These are phyloP conservation scores for Cyphomyrus discorhynchus DNA, from an alignment of 2,113 vertebrate genomes.

Conservation along the genomic window DNA sequence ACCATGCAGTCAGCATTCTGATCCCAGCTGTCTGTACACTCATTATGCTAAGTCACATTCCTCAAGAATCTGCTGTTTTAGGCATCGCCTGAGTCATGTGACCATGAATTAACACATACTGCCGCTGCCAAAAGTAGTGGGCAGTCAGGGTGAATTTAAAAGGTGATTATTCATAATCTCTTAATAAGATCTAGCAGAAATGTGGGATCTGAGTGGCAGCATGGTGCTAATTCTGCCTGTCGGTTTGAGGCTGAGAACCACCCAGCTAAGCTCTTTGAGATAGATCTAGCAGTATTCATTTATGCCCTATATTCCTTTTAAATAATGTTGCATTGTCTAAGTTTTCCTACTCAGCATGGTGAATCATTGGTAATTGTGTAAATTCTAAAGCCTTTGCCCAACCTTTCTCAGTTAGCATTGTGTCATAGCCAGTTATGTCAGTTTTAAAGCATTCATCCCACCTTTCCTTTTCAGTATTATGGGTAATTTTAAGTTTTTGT, in stretches of 20 bases:
- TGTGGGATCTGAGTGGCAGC: background rate
- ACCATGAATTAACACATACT: background rate
- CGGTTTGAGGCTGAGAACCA: background rate
- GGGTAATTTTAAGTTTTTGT: background rate
- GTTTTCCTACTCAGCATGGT: background rate
- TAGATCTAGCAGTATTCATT: background rate
- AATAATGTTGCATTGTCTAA: background rate
- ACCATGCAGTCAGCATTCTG: background rate
- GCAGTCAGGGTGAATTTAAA: background rate
- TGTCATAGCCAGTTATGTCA: background rate
- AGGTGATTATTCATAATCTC: background rate
- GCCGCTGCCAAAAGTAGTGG: background rate
- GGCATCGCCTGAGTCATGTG: background rate
- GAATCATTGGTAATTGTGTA: background rate
- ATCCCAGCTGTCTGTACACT: background rate
- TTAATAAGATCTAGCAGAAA: constrained; percentile 6
- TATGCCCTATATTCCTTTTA: background rate
- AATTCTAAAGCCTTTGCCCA: background rate
- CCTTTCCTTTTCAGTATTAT: background rate
- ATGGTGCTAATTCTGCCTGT: background rate
- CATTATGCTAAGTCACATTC: background rate
- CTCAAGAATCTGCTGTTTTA: background rate
- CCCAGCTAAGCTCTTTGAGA: background rate
- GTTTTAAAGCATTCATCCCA: background rate
- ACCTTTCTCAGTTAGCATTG: background rate